Evolutionary conservation across 2,113 vertebrate species (phyloP).

Genomic region (Platichthys stellatus): DNA sequence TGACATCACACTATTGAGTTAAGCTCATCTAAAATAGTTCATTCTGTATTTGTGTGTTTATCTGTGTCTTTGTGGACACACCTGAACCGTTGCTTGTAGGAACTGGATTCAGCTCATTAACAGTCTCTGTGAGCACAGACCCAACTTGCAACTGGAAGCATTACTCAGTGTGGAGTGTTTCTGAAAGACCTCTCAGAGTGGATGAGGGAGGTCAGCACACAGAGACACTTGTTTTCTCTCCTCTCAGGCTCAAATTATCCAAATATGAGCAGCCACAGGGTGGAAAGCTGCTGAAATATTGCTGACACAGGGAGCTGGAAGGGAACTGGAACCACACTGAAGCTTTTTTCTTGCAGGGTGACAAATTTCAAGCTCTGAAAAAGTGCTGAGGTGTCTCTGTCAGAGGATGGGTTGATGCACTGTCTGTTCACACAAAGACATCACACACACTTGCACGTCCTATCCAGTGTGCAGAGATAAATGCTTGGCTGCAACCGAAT

Average conservation of each 20-base stretch:
- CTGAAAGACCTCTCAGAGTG: slow-evolving; percentile 69
- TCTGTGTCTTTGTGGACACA: slow-evolving; percentile 8
- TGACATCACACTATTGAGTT: not conserved
- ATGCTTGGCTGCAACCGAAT: not conserved
- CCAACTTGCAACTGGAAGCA: slow-evolving; percentile 21
- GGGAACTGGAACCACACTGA: slow-evolving; percentile 41
- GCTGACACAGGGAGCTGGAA: slow-evolving; percentile 55
- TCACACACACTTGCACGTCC: not conserved
- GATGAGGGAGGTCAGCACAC: slow-evolving; percentile 49
- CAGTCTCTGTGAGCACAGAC: slow-evolving; percentile 40
- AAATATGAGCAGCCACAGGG: slow-evolving; percentile 55
- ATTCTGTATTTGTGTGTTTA: not conserved
- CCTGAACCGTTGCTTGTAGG: not conserved
- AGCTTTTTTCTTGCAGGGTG: slow-evolving; percentile 53
- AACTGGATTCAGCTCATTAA: slow-evolving; percentile 41
- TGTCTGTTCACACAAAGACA: slow-evolving; percentile 12
- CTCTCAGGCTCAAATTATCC: slow-evolving; percentile 41
- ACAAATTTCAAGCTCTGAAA: slow-evolving; percentile 57
- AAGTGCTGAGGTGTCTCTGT: slow-evolving; percentile 62
- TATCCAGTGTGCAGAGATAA: not conserved
- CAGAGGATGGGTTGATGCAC: slow-evolving; percentile 8
- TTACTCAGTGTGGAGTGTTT: slow-evolving; percentile 14
- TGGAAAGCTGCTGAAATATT: slow-evolving; percentile 51
- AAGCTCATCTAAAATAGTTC: not conserved
- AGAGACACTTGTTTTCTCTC: slow-evolving; percentile 58